A percentile compares a stretch with the other conserved stretches of the same genome.
Conservation (phyloP, 2,113 vertebrate species). For the Lates calcarifer region DNA sequence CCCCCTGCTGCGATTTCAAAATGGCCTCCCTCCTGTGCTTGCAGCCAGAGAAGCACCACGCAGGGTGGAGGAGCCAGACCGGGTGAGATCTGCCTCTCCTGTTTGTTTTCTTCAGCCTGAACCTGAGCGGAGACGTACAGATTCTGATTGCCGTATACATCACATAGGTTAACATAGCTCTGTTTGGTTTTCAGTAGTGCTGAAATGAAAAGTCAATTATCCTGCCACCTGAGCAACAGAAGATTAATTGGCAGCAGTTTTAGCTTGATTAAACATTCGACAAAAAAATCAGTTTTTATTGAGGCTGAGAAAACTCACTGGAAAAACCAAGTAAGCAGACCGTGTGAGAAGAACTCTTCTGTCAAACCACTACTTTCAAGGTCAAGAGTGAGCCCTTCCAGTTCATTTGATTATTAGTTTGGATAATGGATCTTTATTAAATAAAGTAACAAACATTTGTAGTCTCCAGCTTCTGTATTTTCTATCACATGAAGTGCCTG, state of each 20-base stretch:
- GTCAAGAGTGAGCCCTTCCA: neutral
- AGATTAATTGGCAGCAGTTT: neutral
- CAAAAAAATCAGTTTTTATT: neutral
- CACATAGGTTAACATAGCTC: no score
- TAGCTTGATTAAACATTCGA: neutral
- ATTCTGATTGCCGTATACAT: no score
- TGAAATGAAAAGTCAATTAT: no score
- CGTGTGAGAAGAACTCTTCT: no score
- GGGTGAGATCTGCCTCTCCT: conserved; percentile 27
- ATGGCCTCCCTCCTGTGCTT: conserved; percentile 68
- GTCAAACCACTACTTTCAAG: neutral
- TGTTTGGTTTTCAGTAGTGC: no score
- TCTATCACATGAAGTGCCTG: no score
- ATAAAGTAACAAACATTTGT: neutral
- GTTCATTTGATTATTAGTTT: neutral
- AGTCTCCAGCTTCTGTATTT: neutral
- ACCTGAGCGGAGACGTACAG: conserved; percentile 17
- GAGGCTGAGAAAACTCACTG: no score
- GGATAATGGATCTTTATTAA: neutral
- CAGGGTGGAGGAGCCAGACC: conserved; percentile 33
- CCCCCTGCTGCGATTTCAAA: conserved; percentile 64
- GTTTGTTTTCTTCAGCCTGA: conserved; percentile 51
- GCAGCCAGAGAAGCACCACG: conserved; percentile 30
- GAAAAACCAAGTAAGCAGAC: no score
- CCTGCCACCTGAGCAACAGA: neutral